These are phyloP conservation scores for Siniperca chuatsi DNA, from an alignment of 2,113 vertebrate species.

Conservation along the genomic window DNA sequence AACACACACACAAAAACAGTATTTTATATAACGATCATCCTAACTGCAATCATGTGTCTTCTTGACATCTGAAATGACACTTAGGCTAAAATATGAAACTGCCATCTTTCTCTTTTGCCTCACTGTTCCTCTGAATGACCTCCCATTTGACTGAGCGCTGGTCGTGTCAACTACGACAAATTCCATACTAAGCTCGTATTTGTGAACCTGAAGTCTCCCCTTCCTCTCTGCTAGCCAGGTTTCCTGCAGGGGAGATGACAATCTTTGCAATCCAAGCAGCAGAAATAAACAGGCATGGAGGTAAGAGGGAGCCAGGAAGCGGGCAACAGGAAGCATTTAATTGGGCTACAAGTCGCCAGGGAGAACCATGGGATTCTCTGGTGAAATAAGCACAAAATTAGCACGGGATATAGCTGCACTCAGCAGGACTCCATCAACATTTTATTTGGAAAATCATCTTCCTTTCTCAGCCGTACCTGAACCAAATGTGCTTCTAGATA, in stretches of 20 bases:
- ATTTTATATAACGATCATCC: background rate
- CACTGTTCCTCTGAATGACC: background rate
- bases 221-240: conserved; percentile 83
- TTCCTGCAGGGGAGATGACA: conserved; percentile 82
- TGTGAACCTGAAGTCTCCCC: conserved; percentile 72
- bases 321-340: conserved; percentile 81
- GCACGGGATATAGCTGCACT: background rate
- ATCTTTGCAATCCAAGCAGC: conserved; percentile 78
- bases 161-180: conserved; percentile 25
- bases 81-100: background rate
- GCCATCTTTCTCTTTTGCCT: background rate
- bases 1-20: background rate
- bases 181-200: conserved; percentile 56
- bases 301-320: conserved; percentile 80
- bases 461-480: background rate
- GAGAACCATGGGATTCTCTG: conserved; percentile 28
- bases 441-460: background rate
- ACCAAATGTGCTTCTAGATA: background rate
- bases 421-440: background rate
- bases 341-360: conserved; percentile 47
- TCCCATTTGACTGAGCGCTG: background rate
- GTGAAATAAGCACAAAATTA: conserved; percentile 12
- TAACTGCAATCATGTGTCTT: background rate
- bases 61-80: background rate
- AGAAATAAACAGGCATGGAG: conserved; percentile 82